Conservation (phyloP, 2,113 vertebrate species). For the Tachysurus fulvidraco region DNA sequence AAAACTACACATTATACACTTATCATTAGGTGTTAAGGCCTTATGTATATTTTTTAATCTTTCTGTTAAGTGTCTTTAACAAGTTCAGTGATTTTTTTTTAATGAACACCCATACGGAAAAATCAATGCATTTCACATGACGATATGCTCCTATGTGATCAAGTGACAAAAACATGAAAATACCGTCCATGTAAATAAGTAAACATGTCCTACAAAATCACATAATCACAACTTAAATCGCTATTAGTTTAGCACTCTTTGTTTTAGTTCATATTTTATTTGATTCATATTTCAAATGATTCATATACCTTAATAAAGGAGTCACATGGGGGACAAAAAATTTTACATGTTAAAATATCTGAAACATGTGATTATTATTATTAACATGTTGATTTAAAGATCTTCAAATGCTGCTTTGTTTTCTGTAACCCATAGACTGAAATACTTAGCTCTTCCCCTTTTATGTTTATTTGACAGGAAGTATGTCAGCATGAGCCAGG, state of each 20-base stretch:
- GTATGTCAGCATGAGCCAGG: slow-evolving; percentile 16
- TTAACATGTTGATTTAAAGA: background rate
- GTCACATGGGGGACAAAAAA: background rate
- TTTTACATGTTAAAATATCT: background rate
- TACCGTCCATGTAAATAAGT: background rate
- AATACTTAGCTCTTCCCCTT: background rate
- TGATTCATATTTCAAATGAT: background rate
- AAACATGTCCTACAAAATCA: background rate
- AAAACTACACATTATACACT: background rate
- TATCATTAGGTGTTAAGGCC: background rate
- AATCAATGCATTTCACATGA: background rate
- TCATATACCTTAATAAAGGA: background rate
- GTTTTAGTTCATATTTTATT: background rate
- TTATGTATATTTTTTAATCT: background rate
- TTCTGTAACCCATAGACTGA: background rate
- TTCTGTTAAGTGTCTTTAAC: slow-evolving; percentile 9
- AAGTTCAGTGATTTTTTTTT: background rate
- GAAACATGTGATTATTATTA: background rate
- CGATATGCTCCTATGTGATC: background rate
- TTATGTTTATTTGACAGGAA: slow-evolving; percentile 23
- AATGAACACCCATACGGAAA: background rate
- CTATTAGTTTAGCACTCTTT: background rate
- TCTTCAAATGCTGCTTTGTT: background rate
- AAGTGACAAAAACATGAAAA: background rate
- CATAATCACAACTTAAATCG: background rate